Evolutionary conservation across 92 coral and sea anemone species (phyloP).

Genomic region (Muricea muricata): DNA sequence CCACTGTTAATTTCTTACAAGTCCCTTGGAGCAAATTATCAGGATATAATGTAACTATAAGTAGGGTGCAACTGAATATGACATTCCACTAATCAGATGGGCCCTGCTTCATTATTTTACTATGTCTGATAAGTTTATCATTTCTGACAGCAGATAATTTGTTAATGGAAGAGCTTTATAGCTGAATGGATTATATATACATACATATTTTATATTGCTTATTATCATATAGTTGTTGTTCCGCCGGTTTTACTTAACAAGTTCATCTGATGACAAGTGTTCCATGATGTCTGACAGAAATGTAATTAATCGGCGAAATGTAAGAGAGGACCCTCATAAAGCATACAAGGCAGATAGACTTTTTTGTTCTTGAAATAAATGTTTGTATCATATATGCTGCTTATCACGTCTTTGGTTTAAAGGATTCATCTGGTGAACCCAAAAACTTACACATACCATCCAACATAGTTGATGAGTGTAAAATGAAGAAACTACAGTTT

Average conservation of each 20-base stretch:
- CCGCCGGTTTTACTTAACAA: constrained; percentile 50
- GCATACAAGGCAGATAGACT: constrained; percentile 58
- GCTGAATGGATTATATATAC: too few species aligned
- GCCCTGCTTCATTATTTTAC: too few species aligned
- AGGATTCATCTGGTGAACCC: constrained; percentile 23
- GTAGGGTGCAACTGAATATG: too few species aligned
- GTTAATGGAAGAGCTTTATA: too few species aligned
- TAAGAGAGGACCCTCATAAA: constrained; percentile 55
- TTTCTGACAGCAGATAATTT: too few species aligned
- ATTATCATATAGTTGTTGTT: constrained; percentile 23
- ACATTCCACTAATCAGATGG: too few species aligned
- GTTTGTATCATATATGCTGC: constrained; percentile 56
- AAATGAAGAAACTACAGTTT: too few species aligned
- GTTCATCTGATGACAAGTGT: constrained; percentile 61
- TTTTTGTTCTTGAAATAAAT: constrained; percentile 45
- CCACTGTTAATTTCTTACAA: too few species aligned
- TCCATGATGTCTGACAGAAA: constrained; percentile 55
- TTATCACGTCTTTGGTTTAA: constrained; percentile 48
- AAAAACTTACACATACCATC: constrained; percentile 36
- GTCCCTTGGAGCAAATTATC: too few species aligned
- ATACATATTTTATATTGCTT: not conserved
- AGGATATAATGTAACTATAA: too few species aligned
- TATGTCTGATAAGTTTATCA: too few species aligned
- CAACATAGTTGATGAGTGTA: too few species aligned
- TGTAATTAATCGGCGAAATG: constrained; percentile 62